Base-by-base conservation (phyloP, 2,888 invertebrate genomes). In the Dolichopus griseipennis region DNA sequence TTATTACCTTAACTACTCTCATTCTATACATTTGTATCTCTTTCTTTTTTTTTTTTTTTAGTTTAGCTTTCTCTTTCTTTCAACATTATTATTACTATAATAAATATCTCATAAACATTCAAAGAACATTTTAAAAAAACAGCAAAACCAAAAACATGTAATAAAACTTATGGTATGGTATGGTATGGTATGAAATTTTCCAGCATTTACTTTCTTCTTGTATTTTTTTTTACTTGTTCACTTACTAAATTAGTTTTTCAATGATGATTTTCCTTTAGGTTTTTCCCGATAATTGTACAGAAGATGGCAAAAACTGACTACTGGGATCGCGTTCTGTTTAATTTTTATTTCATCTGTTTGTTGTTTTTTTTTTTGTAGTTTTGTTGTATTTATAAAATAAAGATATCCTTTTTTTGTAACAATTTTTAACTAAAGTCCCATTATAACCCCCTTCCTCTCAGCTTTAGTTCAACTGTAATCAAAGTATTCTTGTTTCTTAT, bases 201-300 rank as follows among this genome's bases (percentile, higher is more conserved):
- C 52, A 52, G 52, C 18, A 27, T 27, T 27, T 27, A 27, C 2
- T 27, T 27, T 27, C n/a, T n/a, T n/a, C n/a, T n/a, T n/a, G n/a
- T n/a, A n/a, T 27, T 27, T 27, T 27, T 27, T 27, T 27, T 27
- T 27, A 27, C 27, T 27, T 52, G 2, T 52, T 52, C 52, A 52
- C 52, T 52, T 52, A 52, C 52, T 52, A 52, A 52, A 52, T 52
- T 52, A 52, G 52, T 52, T 52, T 52, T 52, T 52, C 52, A 52
- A 52, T 52, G 18, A 52, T 52, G 52, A 52, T 52, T 52, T 52
- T 18, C 18, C 18, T 18, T 18, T 37, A 10, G 27, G 27, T 27
- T 27, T 27, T 27, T 27, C 27, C 27, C 27, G 27, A 27, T 27
- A 27, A 27, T 27, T 27, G 27, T 27, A 27, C 5, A 27, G 2